Evolutionary conservation across 2,797 vertebrate species (phyloP).

Genomic region (Epinephelus coioides): DNA sequence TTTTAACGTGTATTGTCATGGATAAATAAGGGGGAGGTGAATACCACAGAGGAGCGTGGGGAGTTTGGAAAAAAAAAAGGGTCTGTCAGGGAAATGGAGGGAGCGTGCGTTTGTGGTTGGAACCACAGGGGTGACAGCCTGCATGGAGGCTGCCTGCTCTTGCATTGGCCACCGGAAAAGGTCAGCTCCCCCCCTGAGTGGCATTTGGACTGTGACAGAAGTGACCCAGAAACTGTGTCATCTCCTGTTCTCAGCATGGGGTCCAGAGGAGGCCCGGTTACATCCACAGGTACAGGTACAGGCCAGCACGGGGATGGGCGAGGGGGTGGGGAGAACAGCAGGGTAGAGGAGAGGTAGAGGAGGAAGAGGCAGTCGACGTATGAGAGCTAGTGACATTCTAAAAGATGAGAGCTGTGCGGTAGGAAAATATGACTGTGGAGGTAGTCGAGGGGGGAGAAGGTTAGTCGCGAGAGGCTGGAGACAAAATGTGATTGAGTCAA

Average conservation of each 20-base stretch:
- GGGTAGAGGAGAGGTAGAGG: conserved; percentile 44
- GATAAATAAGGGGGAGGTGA: conserved; percentile 44
- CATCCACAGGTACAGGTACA: conserved; percentile 57
- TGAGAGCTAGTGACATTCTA: conserved; percentile 69
- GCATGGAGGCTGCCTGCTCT: conserved; percentile 57
- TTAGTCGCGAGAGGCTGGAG: conserved; percentile 54
- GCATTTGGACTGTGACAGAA: conserved; percentile 84
- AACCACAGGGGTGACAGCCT: conserved; percentile 71
- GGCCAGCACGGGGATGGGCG: conserved; percentile 15
- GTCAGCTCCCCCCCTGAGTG: conserved; percentile 78
- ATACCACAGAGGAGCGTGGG: conserved; percentile 22
- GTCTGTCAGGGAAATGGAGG: conserved; percentile 37
- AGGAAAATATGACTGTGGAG: conserved; percentile 71
- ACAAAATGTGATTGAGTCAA: conserved; percentile 78
- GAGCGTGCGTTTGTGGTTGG: conserved; percentile 40
- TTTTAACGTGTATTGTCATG: conserved; percentile 59
- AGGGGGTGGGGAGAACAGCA: conserved; percentile 31
- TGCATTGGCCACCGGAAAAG: conserved; percentile 73
- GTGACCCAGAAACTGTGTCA: conserved; percentile 77
- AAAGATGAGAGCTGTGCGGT: conserved; percentile 71
- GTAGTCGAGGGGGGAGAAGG: conserved; percentile 52
- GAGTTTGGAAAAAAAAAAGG: conserved; percentile 17
- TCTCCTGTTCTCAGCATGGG: conserved; percentile 68
- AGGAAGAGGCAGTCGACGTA: conserved; percentile 26
- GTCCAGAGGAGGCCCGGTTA: conserved; percentile 45